Evolutionary conservation across 2,113 vertebrate genomes (phyloP).

Genomic region (Pachyramphus minor): DNA sequence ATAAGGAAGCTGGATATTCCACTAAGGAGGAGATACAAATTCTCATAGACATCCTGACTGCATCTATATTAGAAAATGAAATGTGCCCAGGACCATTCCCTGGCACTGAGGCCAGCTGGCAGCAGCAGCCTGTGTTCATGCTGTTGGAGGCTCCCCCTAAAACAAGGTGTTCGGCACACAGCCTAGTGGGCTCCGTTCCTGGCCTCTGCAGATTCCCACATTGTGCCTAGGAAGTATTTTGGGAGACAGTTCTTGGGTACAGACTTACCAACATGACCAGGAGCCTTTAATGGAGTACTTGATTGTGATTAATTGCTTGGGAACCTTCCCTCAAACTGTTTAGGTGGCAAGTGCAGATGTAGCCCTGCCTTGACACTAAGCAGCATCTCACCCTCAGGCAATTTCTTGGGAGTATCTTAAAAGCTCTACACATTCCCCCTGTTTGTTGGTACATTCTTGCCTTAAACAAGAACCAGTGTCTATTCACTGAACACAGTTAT

Average conservation of each 20-base stretch:
- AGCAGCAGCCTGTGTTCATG: background rate
- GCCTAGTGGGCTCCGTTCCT: background rate
- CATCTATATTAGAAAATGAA: slow-evolving; percentile 14
- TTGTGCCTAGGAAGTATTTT: background rate
- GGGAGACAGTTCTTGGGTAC: background rate
- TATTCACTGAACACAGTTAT: background rate
- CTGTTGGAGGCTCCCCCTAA: background rate
- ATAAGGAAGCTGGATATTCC: slow-evolving; percentile 25
- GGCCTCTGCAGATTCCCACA: background rate
- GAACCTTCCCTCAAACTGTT: background rate
- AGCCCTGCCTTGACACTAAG: background rate
- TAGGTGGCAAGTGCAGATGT: background rate
- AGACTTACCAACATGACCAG: background rate
- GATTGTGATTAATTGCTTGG: background rate
- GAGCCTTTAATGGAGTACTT: background rate
- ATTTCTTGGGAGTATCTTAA: background rate
- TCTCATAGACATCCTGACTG: slow-evolving; percentile 23
- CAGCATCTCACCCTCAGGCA: background rate
- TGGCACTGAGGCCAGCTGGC: background rate
- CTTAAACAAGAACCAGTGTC: background rate
- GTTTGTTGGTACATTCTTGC: background rate
- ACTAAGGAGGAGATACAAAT: background rate
- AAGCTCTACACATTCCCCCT: background rate
- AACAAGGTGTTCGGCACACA: background rate
- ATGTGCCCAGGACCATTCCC: background rate